phyloP scores from a whole-genome alignment of 2,113 vertebrate genomes.

The Clarias magur region DNA sequence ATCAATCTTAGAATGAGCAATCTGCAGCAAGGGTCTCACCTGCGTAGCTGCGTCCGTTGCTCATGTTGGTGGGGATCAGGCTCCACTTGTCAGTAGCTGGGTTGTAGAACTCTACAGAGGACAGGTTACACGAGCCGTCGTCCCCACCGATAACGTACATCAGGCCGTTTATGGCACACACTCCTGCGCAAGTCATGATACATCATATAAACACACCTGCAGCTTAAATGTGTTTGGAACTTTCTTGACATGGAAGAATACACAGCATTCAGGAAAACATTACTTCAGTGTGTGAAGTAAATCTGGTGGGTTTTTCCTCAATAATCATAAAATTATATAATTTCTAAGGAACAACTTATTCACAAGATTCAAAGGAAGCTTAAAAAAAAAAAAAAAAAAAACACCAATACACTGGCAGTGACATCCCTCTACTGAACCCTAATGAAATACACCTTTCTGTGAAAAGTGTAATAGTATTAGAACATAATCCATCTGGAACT shows the following conservation, averaged over 20 bases:
- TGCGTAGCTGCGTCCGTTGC: slow-evolving; percentile 93
- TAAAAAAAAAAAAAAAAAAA: not conserved
- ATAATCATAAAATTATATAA: not conserved
- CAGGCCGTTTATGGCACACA: slow-evolving; percentile 90
- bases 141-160: slow-evolving; percentile 95
- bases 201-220: not conserved
- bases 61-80: slow-evolving; percentile 92
- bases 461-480: not conserved
- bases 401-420: not conserved
- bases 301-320: not conserved
- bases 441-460: not conserved
- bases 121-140: slow-evolving; percentile 92
- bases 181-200: slow-evolving; percentile 71
- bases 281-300: not conserved
- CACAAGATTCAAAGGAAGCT: not conserved
- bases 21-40: slow-evolving; percentile 67
- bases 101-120: slow-evolving; percentile 94
- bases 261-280: not conserved
- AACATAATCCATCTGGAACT: not conserved
- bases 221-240: not conserved
- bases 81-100: slow-evolving; percentile 91
- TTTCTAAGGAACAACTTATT: not conserved
- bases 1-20: no score
- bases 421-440: not conserved
- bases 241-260: not conserved